A percentile compares a stretch with the other conserved stretches of the same genome.
phyloP scores from a whole-genome alignment of 2,797 vertebrate species.

The Melanogrammus aeglefinus region DNA sequence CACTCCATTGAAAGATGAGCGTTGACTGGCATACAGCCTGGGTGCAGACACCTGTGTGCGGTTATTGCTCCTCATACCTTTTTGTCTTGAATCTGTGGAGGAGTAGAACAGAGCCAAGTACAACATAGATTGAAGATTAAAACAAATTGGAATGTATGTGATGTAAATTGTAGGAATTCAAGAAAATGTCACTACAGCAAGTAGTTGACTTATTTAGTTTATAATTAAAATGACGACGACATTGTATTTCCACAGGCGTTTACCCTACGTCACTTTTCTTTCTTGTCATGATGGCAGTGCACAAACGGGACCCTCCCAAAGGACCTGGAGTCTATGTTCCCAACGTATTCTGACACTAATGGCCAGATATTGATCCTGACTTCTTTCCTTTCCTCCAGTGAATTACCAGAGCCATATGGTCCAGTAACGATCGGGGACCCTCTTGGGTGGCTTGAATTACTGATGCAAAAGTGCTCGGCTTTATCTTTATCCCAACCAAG shows the following conservation, averaged over 20 bases:
- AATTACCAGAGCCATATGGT: slow-evolving; percentile 70
- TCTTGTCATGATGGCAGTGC: slow-evolving; percentile 29
- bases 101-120: slow-evolving; percentile 48
- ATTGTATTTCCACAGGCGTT: neutral
- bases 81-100: slow-evolving; percentile 62
- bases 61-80: slow-evolving; percentile 46
- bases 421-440: slow-evolving; percentile 61
- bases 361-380: slow-evolving; percentile 71
- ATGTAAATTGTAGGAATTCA: neutral
- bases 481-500: slow-evolving; percentile 35
- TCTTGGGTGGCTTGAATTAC: slow-evolving; percentile 56
- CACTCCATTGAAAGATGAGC: slow-evolving; percentile 30
- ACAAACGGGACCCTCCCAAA: slow-evolving; percentile 26
- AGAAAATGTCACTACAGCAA: neutral
- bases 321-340: slow-evolving; percentile 47
- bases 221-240: neutral
- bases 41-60: slow-evolving; percentile 38
- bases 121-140: slow-evolving; percentile 30
- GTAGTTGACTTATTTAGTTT: neutral
- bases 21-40: slow-evolving; percentile 34
- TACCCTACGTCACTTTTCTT: neutral
- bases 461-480: slow-evolving; percentile 45
- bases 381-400: slow-evolving; percentile 40
- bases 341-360: slow-evolving; percentile 59
- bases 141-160: neutral